Evolutionary conservation across 64 coral and sea anemone species (phyloP), one percentile per base, ranked within the genome.

Genomic region (Actinia tenebrosa): DNA sequence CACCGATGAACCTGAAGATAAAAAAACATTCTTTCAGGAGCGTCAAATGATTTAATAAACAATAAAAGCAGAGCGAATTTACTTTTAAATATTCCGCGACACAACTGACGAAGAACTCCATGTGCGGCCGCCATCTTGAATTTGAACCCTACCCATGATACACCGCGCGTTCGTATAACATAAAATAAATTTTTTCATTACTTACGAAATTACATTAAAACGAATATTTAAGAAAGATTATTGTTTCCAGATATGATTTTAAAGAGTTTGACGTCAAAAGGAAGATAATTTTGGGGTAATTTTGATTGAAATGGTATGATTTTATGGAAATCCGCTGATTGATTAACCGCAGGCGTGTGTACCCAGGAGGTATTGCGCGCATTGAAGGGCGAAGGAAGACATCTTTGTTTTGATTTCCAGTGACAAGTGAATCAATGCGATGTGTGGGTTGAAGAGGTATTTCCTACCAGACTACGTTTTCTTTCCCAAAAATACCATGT

Each of bases 81-180:
- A 81, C 79, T 19, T 50, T 17, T 18, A 7, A 53, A 81, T 81
- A 53, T 53, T 81, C 45, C 5, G 4, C 50, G 43, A 45, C 45
- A 50, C 43, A 81, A 17, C 46, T 42, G 42, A 53, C 79, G 79
- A 81, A 81, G 0, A n/a, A 22, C 45, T 69, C 85, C 75, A 87
- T 71, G 61, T 87, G 45, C 84, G 54, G 44, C 84, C 84, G 89
- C 89, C 89, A 91, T 91, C 63, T 91, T 91, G 25, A 11, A 75
- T 79, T 11, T 50, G 3, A 20, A 45, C 50, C 7, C 17, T 81
- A 81, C 45, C 79, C 79, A 81, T 23, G 3, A 81, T 81, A 16
- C 79, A 50, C 19, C 46, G 43, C 43, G 79, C 17, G 10, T 14
- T 0, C 7, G n/a, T n/a, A n/a, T n/a, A 26, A 8, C 8, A 22